A percentile compares a stretch with the other conserved stretches of the same genome.
Evolutionary conservation across 2,888 invertebrate genomes (phyloP).

Genomic region (Watsonalla binaria): DNA sequence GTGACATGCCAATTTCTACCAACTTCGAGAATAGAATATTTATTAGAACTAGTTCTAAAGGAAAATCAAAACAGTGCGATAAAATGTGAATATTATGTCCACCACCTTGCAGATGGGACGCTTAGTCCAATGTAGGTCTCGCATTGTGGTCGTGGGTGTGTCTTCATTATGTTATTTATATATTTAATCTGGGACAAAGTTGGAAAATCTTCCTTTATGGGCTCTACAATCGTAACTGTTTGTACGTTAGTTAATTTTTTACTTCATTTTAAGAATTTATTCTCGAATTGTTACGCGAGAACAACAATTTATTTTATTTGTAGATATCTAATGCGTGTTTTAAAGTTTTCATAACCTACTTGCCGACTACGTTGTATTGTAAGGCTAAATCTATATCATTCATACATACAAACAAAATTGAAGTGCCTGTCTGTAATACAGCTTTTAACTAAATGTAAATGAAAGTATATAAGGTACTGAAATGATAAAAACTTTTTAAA

Average conservation of each 20-base stretch:
- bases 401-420: too few species aligned
- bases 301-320: too few species aligned
- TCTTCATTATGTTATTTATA: background rate
- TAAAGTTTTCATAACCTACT: too few species aligned
- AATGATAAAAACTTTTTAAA: too few species aligned
- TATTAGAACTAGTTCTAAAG: background rate
- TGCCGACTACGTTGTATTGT: too few species aligned
- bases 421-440: too few species aligned
- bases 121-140: background rate
- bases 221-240: background rate
- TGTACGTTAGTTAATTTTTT: background rate
- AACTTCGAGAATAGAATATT: background rate
- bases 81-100: background rate
- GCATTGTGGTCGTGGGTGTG: background rate
- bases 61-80: background rate
- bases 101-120: background rate
- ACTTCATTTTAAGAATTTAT: background rate
- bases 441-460: too few species aligned
- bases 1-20: too few species aligned
- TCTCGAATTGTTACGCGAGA: too few species aligned
- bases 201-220: background rate
- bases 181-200: background rate
- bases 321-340: too few species aligned
- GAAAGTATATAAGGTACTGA: too few species aligned
- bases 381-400: too few species aligned